These are phyloP conservation scores for Coregonus sp. DNA, from an alignment of 2,797 vertebrate species.

Conservation along the genomic window DNA sequence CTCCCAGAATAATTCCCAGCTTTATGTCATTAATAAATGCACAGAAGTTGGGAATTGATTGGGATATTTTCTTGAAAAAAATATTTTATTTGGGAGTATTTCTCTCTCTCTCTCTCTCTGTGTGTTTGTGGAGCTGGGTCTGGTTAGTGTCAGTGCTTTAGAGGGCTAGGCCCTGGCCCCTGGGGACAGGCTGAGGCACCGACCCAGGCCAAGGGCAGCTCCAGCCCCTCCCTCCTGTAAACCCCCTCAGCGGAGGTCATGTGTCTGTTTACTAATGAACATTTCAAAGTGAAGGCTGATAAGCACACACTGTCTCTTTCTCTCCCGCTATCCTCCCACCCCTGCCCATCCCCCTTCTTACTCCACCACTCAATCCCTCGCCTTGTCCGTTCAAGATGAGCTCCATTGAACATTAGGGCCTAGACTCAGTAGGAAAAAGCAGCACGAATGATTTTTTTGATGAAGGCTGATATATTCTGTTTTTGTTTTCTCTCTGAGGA, in stretches of 20 bases:
- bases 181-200: not conserved
- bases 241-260: conserved; percentile 5
- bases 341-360: too few relatives aligned
- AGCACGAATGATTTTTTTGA: too few relatives aligned
- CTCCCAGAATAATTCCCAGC: too few relatives aligned
- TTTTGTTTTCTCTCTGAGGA: too few relatives aligned
- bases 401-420: too few relatives aligned
- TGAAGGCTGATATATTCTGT: too few relatives aligned
- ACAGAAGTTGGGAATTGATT: too few relatives aligned
- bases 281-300: not conserved
- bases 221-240: not conserved
- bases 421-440: too few relatives aligned
- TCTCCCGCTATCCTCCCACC: not conserved
- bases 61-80: too few relatives aligned
- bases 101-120: too few relatives aligned
- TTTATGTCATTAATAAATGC: too few relatives aligned
- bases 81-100: too few relatives aligned
- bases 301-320: not conserved
- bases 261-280: not conserved
- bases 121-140: conserved; percentile 70
- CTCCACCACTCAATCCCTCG: conserved; percentile 1
- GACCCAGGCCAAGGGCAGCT: not conserved
- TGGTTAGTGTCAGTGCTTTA: conserved; percentile 54
- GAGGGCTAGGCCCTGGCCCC: not conserved
- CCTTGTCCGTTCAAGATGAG: not conserved